A percentile compares a stretch with the other conserved stretches of the same genome.
These are phyloP conservation scores for Centropus unirufus DNA, from an alignment of 2,113 vertebrate genomes.

Conservation along the genomic window DNA sequence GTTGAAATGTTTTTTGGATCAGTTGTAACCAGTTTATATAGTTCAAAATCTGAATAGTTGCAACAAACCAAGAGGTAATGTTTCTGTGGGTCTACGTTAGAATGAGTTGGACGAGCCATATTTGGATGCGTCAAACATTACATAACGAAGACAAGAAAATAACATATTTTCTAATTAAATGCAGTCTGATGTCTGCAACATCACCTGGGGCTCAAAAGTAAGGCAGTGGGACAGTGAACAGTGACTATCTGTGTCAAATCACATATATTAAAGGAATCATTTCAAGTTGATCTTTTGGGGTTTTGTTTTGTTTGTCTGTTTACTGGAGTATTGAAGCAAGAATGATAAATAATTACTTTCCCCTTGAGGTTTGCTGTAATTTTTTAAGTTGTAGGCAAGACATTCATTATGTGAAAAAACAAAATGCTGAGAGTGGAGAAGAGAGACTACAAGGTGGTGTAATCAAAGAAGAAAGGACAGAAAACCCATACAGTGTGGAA, in stretches of 20 bases:
- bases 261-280: neutral
- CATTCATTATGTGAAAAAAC: neutral
- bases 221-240: neutral
- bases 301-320: neutral
- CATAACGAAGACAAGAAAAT: neutral
- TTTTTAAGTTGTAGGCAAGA: neutral
- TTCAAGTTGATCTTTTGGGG: neutral
- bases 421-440: neutral
- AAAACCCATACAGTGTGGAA: neutral
- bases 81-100: fast-evolving
- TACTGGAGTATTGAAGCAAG: neutral
- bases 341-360: neutral
- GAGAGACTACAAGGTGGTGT: neutral
- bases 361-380: neutral
- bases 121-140: neutral
- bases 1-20: neutral
- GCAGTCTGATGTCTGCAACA: neutral
- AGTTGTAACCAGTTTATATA: neutral
- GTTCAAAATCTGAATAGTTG: neutral
- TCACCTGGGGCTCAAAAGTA: neutral
- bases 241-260: neutral
- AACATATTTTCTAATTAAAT: neutral
- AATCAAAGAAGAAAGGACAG: neutral
- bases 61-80: neutral
- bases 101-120: neutral